Conservation (phyloP, 2,888 invertebrate genomes). For the Drosophila merina region DNA sequence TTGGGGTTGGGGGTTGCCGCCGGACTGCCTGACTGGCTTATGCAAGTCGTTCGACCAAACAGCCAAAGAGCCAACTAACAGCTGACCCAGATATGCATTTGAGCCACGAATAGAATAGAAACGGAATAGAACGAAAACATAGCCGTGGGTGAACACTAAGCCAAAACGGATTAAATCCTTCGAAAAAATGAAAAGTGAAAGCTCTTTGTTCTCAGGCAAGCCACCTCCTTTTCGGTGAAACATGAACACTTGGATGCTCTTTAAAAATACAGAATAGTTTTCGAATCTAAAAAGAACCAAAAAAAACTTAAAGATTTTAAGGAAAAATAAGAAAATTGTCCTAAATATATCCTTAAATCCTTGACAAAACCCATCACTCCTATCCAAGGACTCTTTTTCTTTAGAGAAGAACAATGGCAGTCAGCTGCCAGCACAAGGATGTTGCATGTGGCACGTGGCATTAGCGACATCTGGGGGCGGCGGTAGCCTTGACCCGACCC, state of each 20-base stretch:
- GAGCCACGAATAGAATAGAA: constrained; percentile 19
- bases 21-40: constrained; percentile 34
- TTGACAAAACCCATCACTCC: neutral
- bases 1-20: constrained; percentile 12
- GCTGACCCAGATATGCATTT: constrained; percentile 46
- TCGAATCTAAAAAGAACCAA: no score
- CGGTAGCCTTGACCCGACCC: constrained; percentile 33
- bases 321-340: no score
- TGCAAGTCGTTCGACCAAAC: constrained; percentile 34
- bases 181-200: constrained; percentile 53
- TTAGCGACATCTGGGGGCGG: constrained; percentile 18
- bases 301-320: no score
- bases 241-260: neutral
- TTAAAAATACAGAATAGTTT: no score
- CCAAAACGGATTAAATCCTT: constrained; percentile 39
- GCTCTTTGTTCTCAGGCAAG: constrained; percentile 32
- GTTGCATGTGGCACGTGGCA: constrained; percentile 31
- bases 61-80: constrained; percentile 30
- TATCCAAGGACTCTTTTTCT: neutral
- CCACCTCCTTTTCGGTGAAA: neutral
- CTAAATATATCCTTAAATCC: neutral
- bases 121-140: constrained; percentile 12
- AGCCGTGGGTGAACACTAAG: constrained; percentile 20
- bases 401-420: constrained; percentile 10
- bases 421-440: constrained; percentile 20